These are phyloP conservation scores for Odontocolon sp. DNA, from an alignment of 2,888 invertebrate genomes.

Conservation along the genomic window DNA sequence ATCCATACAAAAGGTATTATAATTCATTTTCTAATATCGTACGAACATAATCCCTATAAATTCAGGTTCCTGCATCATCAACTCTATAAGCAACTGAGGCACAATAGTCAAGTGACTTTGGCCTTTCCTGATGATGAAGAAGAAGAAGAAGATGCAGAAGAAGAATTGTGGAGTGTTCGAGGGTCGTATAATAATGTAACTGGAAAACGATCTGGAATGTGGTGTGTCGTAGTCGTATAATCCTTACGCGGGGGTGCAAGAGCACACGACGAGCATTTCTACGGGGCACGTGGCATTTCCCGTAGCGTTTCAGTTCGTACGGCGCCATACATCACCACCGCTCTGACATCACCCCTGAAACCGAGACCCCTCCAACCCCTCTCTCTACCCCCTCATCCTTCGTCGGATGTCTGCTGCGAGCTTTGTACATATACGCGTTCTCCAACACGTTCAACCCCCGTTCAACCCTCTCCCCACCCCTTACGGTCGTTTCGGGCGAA, in stretches of 20 bases:
- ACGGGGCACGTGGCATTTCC: slow-evolving; percentile 75
- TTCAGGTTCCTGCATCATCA: neutral
- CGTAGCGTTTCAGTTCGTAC: slow-evolving; percentile 63
- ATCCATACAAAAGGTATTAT: neutral
- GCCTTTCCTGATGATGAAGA: neutral
- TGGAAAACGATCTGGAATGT: slow-evolving; percentile 56
- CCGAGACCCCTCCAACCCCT: slow-evolving; percentile 58
- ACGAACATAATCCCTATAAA: neutral
- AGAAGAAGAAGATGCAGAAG: neutral
- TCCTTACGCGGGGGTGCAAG: slow-evolving; percentile 56
- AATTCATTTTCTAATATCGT: neutral
- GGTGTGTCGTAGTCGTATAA: slow-evolving; percentile 56
- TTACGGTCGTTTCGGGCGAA: slow-evolving; percentile 56
- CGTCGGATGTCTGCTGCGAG: neutral
- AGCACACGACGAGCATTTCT: slow-evolving; percentile 34
- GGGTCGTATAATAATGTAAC: slow-evolving; percentile 42
- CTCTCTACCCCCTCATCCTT: slow-evolving; percentile 27
- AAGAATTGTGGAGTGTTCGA: neutral
- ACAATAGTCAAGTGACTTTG: neutral
- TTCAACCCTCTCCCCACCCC: slow-evolving; percentile 45
- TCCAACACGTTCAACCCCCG: slow-evolving; percentile 62
- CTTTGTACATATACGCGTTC: neutral
- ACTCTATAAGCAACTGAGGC: neutral
- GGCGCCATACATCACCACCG: slow-evolving; percentile 74
- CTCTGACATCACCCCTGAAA: slow-evolving; percentile 73